phyloP scores from a whole-genome alignment of 2,113 vertebrate genomes.

The Toxotes jaculatrix region DNA sequence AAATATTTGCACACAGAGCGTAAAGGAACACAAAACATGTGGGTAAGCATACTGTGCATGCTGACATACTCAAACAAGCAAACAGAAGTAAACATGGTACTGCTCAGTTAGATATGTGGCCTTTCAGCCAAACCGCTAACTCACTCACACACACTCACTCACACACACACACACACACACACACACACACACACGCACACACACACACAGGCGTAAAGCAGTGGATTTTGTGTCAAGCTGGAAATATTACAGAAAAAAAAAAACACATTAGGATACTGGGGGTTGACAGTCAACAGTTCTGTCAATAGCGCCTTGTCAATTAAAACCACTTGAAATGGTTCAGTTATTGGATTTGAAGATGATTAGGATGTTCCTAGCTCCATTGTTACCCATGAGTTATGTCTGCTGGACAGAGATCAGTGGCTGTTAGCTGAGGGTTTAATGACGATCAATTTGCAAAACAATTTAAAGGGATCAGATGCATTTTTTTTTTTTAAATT shows the following conservation, averaged over 20 bases:
- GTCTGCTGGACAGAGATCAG: slow-evolving; percentile 31
- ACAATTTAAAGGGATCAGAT: slow-evolving; percentile 11
- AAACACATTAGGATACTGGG: slow-evolving; percentile 9
- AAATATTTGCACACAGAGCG: slow-evolving; percentile 3
- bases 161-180: too few relatives aligned
- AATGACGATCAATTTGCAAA: slow-evolving; percentile 36
- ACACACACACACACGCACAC: background rate
- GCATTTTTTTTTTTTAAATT: background rate
- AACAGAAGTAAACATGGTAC: background rate
- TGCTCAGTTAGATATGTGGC: background rate
- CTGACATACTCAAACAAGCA: background rate
- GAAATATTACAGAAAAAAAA: slow-evolving; percentile 4
- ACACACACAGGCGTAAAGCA: background rate
- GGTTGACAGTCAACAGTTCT: background rate
- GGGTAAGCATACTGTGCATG: background rate
- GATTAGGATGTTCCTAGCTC: slow-evolving; percentile 22
- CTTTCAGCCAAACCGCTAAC: background rate
- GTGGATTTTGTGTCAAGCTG: background rate
- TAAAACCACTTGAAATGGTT: slow-evolving; percentile 37
- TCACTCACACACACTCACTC: too few relatives aligned
- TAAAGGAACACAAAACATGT: background rate
- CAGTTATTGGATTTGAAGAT: slow-evolving; percentile 30
- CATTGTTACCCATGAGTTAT: slow-evolving; percentile 6
- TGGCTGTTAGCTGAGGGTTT: slow-evolving; percentile 26
- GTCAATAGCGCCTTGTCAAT: slow-evolving; percentile 41